phyloP scores from a whole-genome alignment of 2,797 vertebrate genomes.

The Lerista edwardsae region DNA sequence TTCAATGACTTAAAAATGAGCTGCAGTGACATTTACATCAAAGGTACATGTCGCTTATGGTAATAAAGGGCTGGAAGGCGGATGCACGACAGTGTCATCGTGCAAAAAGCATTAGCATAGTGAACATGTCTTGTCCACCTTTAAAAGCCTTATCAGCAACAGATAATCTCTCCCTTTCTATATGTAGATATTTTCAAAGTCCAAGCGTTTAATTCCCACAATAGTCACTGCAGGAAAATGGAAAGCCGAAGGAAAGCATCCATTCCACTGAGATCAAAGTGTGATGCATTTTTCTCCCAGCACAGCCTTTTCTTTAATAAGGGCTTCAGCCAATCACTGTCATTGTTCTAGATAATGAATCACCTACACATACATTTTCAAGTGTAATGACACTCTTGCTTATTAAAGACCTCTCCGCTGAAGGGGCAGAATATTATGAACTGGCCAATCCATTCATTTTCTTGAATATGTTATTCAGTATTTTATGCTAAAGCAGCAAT shows the following conservation, averaged over 20 bases:
- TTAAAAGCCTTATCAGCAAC: slow-evolving; percentile 12
- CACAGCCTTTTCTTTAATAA: slow-evolving; percentile 70
- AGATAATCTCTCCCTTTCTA: slow-evolving; percentile 45
- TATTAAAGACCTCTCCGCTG: slow-evolving; percentile 87
- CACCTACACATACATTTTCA: slow-evolving; percentile 83
- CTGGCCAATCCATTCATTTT: slow-evolving; percentile 86
- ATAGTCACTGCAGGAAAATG: slow-evolving; percentile 35
- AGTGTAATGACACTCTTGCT: slow-evolving; percentile 85
- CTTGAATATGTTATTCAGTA: slow-evolving; percentile 85
- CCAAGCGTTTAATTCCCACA: slow-evolving; percentile 10
- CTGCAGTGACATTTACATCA: slow-evolving; percentile 26
- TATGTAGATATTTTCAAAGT: slow-evolving; percentile 15
- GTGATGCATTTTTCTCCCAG: slow-evolving; percentile 54
- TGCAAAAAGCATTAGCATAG: not conserved
- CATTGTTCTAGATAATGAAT: slow-evolving; percentile 82
- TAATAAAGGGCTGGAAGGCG: slow-evolving; percentile 15
- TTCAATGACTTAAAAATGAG: slow-evolving; percentile 49
- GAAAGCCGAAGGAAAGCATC: not conserved
- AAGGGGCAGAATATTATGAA: slow-evolving; percentile 87
- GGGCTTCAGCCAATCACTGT: slow-evolving; percentile 75
- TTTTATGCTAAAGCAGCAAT: slow-evolving; percentile 88
- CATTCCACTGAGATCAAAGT: slow-evolving; percentile 49
- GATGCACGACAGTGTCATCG: not conserved
- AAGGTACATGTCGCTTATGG: not conserved
- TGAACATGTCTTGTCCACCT: not conserved